Percentiles rank a stretch among this genome's conserved stretches.
phyloP scores from a whole-genome alignment of 2,797 vertebrate genomes.

The Macropus fuliginosus region DNA sequence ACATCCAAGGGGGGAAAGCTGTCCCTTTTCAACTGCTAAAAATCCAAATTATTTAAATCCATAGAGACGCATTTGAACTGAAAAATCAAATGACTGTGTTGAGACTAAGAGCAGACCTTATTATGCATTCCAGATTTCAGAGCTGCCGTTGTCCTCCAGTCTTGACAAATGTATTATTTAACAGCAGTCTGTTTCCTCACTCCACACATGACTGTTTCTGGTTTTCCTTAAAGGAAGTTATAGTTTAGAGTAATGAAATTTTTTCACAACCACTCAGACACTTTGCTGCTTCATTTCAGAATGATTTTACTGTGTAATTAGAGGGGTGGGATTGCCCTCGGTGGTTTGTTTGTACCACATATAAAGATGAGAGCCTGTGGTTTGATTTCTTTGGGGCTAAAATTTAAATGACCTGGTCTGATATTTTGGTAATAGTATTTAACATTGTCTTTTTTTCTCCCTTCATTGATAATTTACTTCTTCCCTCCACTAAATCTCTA shows the following conservation, averaged over 20 bases:
- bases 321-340: neutral
- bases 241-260: neutral
- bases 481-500: neutral
- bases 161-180: neutral
- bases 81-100: conserved; percentile 29
- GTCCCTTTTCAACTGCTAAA: conserved; percentile 2
- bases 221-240: neutral
- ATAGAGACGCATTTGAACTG: neutral
- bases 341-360: conserved; percentile 31
- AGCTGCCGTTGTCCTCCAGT: neutral
- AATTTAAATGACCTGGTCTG: conserved; percentile 31
- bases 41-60: conserved; percentile 41
- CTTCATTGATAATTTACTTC: neutral
- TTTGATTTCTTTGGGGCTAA: conserved; percentile 51
- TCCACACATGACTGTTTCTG: neutral
- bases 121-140: conserved; percentile 24
- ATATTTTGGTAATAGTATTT: neutral
- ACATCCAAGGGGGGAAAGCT: neutral
- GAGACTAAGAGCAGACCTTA: neutral
- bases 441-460: neutral
- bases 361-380: neutral
- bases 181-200: neutral
- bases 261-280: neutral
- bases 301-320: neutral
- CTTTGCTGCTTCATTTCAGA: neutral